Evolutionary conservation across 2,113 vertebrate genomes (phyloP), one percentile per base, ranked within the genome.

Genomic region (Bambusicola thoracicus): DNA sequence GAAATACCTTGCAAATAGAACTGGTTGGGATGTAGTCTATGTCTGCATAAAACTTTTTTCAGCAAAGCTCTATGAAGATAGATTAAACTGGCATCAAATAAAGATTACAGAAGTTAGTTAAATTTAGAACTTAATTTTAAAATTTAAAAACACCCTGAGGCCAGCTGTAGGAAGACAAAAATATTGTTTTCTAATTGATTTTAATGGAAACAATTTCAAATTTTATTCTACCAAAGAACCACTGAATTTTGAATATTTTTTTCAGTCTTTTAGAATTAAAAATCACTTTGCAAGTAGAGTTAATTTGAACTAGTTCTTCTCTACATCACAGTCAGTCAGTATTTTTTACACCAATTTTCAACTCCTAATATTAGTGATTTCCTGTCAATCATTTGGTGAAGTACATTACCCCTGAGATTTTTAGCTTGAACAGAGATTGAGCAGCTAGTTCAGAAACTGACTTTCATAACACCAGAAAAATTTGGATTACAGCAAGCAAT

Each of bases 51-150:
- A 44, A 24, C 20, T 56, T 49, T 80, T 78, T 62, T 38, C 61
- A 70, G 59, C 14, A 77, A 85, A 85, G 38, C 48, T 88, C 24
- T 61, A 17, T 27, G 18, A 79, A 38, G 61, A 40, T 30, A 18
- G n/a, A 43, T 81, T 62, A 86, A 94, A 92, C 34, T 88, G 80
- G 83, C 89, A 90, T 44, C 48, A 81, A 95, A 81, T 88, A 88
- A 92, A 93, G 90, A 56, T 83, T 74, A 88, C 36, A 88, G 65
- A 92, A 83, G 77, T 86, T 55, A 58, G 63, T 81, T 88, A 81
- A 81, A 88, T 83, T 94, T 93, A 95, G 86, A 94, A 70, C 21
- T 74, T 66, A 46, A 81, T 89, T 87, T 91, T 53, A 88, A 86
- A 92, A 40, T 78, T 86, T 93, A 80, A 90, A 93, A 90, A 80